Base-by-base conservation (phyloP, 2,888 invertebrate genomes). In the Neocrepidodera transversa region DNA sequence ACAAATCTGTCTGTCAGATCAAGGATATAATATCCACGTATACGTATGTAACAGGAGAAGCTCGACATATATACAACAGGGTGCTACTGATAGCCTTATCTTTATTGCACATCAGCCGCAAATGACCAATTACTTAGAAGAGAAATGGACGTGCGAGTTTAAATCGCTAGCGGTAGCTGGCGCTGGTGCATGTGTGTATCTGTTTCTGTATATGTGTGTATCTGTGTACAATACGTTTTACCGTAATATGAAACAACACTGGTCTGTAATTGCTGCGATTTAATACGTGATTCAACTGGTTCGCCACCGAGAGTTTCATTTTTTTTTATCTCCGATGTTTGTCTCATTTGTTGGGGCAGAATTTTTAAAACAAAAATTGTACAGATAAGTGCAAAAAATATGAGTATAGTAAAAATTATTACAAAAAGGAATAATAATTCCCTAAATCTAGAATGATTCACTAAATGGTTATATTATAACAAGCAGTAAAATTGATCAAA, bases 61-160 rank as follows among this genome's bases (percentile, higher is more conserved):
- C 14, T 32, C 11, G 43, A n/a, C 42, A 20, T 26, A 52, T 53
- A 56, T 48, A 52, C 64, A 45, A 52, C 58, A 60, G 60, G 59
- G 61, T 53, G 63, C 57, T 53, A 56, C 55, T 51, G 63, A 65
- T 65, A 65, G 57, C 53, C 59, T 55, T 65, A 65, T 65, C 63
- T 65, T 73, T 69, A 72, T 68, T 62, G 70, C 66, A 50, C 58
- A 74, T 74, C 73, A 59, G 67, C 71, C 72, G 55, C 73, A 73
- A 73, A 74, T 74, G 73, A 71, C 71, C 73, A 72, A 74, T 73
- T 74, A 74, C 73, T 73, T 73, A 70, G 64, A 65, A 64, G 64
- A 65, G 68, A 66, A 71, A 68, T 68, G 71, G 70, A 67, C 68
- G 66, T 66, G 65, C 47, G 55, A 42, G 53, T 32, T 40, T 11